Evolutionary conservation across 2,888 invertebrate species (phyloP).

Genomic region (Pinctada fucata): DNA sequence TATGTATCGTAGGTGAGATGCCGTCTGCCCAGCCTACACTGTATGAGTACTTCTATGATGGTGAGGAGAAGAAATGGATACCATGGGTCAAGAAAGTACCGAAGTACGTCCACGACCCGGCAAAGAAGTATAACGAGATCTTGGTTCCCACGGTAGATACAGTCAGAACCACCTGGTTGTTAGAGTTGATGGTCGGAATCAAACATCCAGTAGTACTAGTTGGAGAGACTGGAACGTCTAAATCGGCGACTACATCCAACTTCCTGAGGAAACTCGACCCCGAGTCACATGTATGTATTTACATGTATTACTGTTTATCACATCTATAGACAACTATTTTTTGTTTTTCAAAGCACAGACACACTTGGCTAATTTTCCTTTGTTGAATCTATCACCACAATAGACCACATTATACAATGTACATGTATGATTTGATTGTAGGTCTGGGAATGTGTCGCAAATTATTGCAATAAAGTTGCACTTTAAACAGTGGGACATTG

Average conservation of each 20-base stretch:
- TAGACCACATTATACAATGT: too few relatives aligned
- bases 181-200: slow-evolving; percentile 83
- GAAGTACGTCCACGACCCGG: slow-evolving; percentile 85
- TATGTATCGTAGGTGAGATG: slow-evolving; percentile 81
- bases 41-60: slow-evolving; percentile 89
- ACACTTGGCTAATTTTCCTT: too few relatives aligned
- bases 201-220: slow-evolving; percentile 89
- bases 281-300: slow-evolving; percentile 79
- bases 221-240: slow-evolving; percentile 94
- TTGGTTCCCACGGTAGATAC: slow-evolving; percentile 94
- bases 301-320: background rate
- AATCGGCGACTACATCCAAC: slow-evolving; percentile 91
- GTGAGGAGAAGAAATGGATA: slow-evolving; percentile 84
- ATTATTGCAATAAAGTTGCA: too few relatives aligned
- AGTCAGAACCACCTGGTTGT: slow-evolving; percentile 86
- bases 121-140: slow-evolving; percentile 87
- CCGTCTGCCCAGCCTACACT: slow-evolving; percentile 85
- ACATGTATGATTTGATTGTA: too few relatives aligned
- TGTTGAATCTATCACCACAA: too few relatives aligned
- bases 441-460: too few relatives aligned
- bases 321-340: too few relatives aligned
- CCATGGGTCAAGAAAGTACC: slow-evolving; percentile 91
- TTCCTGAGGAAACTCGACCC: slow-evolving; percentile 85
- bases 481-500: too few relatives aligned
- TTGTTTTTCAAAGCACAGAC: too few relatives aligned